Base-by-base conservation (phyloP, 2,113 vertebrate genomes). In the Malurus cyaneus region DNA sequence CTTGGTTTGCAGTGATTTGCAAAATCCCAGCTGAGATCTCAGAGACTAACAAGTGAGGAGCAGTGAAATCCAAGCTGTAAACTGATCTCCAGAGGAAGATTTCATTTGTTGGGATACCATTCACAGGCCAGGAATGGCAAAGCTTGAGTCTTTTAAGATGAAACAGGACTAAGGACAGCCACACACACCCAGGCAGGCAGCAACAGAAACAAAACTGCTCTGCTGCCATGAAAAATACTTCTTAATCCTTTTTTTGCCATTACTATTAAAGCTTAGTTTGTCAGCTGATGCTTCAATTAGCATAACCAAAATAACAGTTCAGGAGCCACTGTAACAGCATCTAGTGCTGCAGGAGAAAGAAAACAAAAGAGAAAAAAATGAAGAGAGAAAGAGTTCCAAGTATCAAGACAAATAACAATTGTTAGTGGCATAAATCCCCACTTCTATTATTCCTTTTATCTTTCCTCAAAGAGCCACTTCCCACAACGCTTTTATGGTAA, bases 101-200 rank as follows among this genome's bases (percentile, higher is more conserved):
- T 71, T 64, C 2, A 18, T 64, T 56, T 67, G 14, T 28, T 5
- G 29, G 66, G n/a, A 71, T 12, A n/a, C 16, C 2, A 6, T 23
- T 78, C 23, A 26, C 6, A 11, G 44, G 0, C 23, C 56, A 42
- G 57, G 28, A 65, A 41, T 0, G 6, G 34, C 29, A 64, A 50
- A 71, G 49, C 53, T 44, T 25, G 18, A 19, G 18, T 36, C 36
- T 2, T 8, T 1, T 13, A 29, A 70, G 28, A 44, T 4, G 23
- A 24, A 49, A 50, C 23, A 61, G 59, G 28, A 56, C 26, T 18
- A 18, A 44, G 25, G 44, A 44, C 34, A 29, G 21, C 25, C 65
- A 20, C 1, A 2, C 11, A 14, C 34, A 6, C 14, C 1, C 25
- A 56, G 44, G 23, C 2, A 32, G 2, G 28, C 23, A 59, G 26